These are phyloP conservation scores for Dryobota labecula DNA, from an alignment of 2,888 invertebrate genomes.

Conservation along the genomic window DNA sequence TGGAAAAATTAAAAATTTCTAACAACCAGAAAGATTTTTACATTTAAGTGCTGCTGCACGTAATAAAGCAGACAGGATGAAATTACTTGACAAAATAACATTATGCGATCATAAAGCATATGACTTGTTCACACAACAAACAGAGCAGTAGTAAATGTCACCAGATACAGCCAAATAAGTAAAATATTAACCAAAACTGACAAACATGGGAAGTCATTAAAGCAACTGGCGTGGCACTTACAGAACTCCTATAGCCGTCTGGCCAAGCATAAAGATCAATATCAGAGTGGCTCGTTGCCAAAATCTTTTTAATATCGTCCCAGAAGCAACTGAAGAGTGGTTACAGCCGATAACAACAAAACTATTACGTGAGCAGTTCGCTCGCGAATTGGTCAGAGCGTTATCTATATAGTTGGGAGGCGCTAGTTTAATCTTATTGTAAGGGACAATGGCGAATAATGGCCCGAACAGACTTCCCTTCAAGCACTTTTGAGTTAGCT, in stretches of 20 bases:
- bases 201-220: constrained; percentile 90
- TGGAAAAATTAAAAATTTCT: constrained; percentile 69
- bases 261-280: constrained; percentile 90
- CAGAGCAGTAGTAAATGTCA: constrained; percentile 79
- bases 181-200: constrained; percentile 84
- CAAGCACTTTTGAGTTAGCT: constrained; percentile 84
- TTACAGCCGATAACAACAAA: constrained; percentile 89
- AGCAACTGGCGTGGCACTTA: constrained; percentile 86
- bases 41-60: constrained; percentile 33
- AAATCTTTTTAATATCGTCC: constrained; percentile 90
- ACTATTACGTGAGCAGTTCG: constrained; percentile 86
- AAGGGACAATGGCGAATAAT: constrained; percentile 86
- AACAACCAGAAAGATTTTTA: constrained; percentile 52
- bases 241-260: constrained; percentile 87
- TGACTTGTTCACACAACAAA: constrained; percentile 70
- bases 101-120: constrained; percentile 39
- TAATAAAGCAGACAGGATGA: constrained; percentile 39
- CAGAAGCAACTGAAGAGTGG: constrained; percentile 87
- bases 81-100: constrained; percentile 27
- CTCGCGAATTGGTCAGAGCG: constrained; percentile 82
- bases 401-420: constrained; percentile 77
- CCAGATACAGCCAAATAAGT: constrained; percentile 77
- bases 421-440: constrained; percentile 87
- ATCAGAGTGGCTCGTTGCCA: constrained; percentile 89
- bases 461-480: constrained; percentile 80